Evolutionary conservation across 2,888 invertebrate genomes (phyloP), one percentile per base, ranked within the genome.

Genomic region (Polia nebulosa): DNA sequence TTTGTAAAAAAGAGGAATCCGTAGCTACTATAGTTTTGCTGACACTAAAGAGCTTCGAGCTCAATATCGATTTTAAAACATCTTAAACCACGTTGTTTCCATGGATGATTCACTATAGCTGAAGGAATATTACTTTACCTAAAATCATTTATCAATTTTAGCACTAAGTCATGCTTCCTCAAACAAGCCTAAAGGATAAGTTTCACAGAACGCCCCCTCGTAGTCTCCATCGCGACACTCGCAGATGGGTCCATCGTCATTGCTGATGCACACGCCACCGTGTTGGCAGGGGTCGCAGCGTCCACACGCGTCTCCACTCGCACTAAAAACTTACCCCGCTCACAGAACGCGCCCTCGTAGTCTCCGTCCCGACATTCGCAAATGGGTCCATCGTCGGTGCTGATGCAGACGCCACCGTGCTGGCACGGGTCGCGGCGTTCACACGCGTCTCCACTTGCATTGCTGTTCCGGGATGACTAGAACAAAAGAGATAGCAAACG

Each of bases 331-430:
- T 95, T 88, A 99, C 99, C 99, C 97, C 98, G 97, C 93, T 99
- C 99, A 93, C 99, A 99, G 94, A 97, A 98, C 84, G 98, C 97
- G 36, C 99, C 99, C 91, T 98, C 98, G 92, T 97, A 99, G 93
- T 99, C 99, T 25, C 98, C 97, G 88, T 98, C 98, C 36, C 98
- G 96, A 91, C 99, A 99, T 95, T 99, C 99, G 96, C 99, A 99
- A 89, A 98, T 97, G 52, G 99, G 98, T 25, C 99, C 99, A 78
- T 97, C 98, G 92, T 99, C 99, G 5, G 99, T 99, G 84, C 98
- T 98, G 95, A 99, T 98, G 96, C 99, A 99, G 84, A 98, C 98
- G 20, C 99, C 99, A 5, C 98, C 98, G 88, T 99, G 98, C 90
- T 98, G 98, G 93, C 99, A 99, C 0, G 99, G 99, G 93, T 99